Evolutionary conservation across 2,888 invertebrate genomes (phyloP).

Genomic region (Loripinus fragilis): DNA sequence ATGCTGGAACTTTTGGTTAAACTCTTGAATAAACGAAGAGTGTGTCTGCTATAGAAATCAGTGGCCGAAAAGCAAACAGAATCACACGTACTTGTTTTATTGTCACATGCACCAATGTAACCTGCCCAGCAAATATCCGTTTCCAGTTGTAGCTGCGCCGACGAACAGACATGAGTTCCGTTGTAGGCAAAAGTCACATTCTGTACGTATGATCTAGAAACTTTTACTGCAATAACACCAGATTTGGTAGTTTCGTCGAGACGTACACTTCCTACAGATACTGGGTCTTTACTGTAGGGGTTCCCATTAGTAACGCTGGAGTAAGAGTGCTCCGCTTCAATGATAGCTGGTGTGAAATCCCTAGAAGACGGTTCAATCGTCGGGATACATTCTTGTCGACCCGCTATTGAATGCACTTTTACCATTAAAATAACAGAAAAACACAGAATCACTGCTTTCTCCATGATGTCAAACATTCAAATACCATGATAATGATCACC

Average conservation of each 20-base stretch:
- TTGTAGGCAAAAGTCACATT: not conserved
- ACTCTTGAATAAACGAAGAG: not conserved
- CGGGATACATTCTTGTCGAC: not conserved
- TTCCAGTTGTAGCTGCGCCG: not conserved
- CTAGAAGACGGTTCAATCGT: not conserved
- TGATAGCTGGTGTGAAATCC: not conserved
- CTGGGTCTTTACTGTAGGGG: not conserved
- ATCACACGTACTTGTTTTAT: not conserved
- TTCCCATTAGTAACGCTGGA: not conserved
- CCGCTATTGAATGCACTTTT: no score
- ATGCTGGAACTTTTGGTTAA: not conserved
- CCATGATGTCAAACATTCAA: no score
- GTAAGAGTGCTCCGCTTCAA: not conserved
- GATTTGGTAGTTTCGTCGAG: not conserved
- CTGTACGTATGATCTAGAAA: not conserved
- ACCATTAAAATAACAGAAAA: no score
- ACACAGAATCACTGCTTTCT: no score
- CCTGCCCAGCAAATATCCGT: conserved; percentile 8
- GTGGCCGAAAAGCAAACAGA: not conserved
- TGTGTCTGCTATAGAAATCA: not conserved
- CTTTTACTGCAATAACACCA: not conserved
- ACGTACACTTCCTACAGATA: not conserved
- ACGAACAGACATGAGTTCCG: not conserved
- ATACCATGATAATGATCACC: no score
- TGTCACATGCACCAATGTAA: not conserved